Percentiles rank a stretch among this genome's conserved stretches.
phyloP scores from a whole-genome alignment of 2,888 invertebrate species.

The Norana najaformis region DNA sequence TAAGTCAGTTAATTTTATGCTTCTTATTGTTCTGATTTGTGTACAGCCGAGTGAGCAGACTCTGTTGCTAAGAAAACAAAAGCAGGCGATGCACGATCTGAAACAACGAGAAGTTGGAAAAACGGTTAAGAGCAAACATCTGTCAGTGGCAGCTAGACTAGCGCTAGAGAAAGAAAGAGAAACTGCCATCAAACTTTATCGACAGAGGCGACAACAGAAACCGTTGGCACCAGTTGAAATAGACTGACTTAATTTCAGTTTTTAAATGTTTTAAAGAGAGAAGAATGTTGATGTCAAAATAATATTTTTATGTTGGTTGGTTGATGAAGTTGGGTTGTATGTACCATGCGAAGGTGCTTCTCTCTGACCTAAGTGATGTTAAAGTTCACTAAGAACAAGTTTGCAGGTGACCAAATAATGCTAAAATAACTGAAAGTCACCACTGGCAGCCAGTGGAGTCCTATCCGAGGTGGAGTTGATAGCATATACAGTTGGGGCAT shows the following conservation, averaged over 20 bases:
- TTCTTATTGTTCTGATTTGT: not conserved
- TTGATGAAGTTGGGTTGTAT: no score
- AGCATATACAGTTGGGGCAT: no score
- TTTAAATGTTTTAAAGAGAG: not conserved
- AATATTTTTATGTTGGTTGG: not conserved
- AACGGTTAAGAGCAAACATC: slow-evolving; percentile 49
- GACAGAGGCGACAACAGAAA: slow-evolving; percentile 38
- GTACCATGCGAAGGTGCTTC: no score
- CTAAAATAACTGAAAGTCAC: no score
- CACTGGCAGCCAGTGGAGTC: no score
- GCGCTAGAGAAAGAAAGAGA: slow-evolving; percentile 50
- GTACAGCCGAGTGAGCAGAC: slow-evolving; percentile 2
- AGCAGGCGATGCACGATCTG: not conserved
- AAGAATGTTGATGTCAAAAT: not conserved
- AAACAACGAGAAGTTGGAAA: slow-evolving; percentile 46
- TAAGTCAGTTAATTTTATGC: not conserved
- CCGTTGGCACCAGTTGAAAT: not conserved
- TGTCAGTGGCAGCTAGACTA: slow-evolving; percentile 49
- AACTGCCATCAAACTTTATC: slow-evolving; percentile 50
- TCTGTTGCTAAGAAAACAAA: not conserved
- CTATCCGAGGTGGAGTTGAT: no score
- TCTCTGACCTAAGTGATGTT: no score
- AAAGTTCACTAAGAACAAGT: no score
- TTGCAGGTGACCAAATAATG: no score
- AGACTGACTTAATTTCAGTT: not conserved